These are phyloP conservation scores for Eolophus roseicapilla DNA, from an alignment of 2,113 vertebrate species.

Conservation along the genomic window DNA sequence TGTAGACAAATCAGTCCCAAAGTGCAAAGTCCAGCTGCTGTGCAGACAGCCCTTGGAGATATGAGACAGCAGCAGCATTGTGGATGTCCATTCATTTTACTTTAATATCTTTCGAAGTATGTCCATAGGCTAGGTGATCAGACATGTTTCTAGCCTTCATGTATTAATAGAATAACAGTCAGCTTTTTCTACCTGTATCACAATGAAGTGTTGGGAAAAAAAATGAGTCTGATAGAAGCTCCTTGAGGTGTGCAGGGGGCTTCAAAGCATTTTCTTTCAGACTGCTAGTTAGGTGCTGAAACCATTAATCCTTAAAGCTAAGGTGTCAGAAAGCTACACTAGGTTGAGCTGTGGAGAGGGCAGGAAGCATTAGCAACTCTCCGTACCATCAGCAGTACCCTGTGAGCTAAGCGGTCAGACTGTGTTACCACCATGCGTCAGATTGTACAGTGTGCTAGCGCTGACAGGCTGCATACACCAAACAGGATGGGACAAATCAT, in stretches of 20 bases:
- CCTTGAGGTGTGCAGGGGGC: neutral
- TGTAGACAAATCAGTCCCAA: neutral
- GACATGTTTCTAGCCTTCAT: neutral
- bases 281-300: neutral
- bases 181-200: neutral
- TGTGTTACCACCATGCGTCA: neutral
- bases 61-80: neutral
- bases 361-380: neutral
- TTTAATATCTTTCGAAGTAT: neutral
- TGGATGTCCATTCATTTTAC: neutral
- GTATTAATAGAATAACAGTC: neutral
- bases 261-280: neutral
- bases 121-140: neutral
- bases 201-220: neutral
- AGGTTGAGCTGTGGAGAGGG: neutral
- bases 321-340: neutral
- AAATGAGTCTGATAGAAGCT: neutral
- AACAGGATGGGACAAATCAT: conserved; percentile 40
- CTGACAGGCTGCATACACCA: neutral
- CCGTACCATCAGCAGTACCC: neutral
- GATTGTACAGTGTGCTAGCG: neutral
- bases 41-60: neutral
- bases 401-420: conserved; percentile 17
- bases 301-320: neutral
- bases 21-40: neutral